phyloP scores from a whole-genome alignment of 2,888 invertebrate genomes.

The Cataglyphis livida region DNA sequence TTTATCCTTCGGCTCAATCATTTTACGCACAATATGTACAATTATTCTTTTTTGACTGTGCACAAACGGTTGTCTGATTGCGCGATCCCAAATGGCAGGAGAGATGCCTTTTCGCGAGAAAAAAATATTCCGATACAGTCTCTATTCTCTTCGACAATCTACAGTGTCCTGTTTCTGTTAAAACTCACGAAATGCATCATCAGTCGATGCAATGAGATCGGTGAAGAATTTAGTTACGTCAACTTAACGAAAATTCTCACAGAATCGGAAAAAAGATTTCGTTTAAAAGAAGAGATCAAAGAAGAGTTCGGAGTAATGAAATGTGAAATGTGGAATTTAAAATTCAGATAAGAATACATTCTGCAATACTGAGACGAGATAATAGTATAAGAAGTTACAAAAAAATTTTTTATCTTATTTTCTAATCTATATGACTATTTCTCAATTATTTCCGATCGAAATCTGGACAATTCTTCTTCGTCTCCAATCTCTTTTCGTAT shows the following conservation, averaged over 20 bases:
- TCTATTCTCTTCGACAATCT: neutral
- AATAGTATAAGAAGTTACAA: neutral
- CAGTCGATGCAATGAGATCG: neutral
- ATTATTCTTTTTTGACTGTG: conserved; percentile 39
- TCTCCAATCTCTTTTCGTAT: neutral
- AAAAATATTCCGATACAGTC: conserved; percentile 24
- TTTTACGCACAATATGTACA: conserved; percentile 36
- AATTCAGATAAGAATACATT: neutral
- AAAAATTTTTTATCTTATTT: neutral
- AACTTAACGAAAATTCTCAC: neutral
- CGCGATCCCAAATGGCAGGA: neutral
- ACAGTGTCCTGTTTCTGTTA: conserved; percentile 13
- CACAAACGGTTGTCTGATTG: conserved; percentile 46
- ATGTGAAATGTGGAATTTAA: neutral
- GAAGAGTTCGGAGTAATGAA: neutral
- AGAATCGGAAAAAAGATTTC: neutral
- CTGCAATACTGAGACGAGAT: neutral
- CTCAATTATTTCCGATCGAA: neutral
- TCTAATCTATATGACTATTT: neutral
- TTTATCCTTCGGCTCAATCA: neutral
- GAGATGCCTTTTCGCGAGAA: neutral
- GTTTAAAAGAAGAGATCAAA: neutral
- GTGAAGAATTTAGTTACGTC: conserved; percentile 4
- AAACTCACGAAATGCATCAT: conserved; percentile 14
- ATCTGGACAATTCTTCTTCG: neutral